Evolutionary conservation across 2,797 vertebrate genomes (phyloP).

Genomic region (Alcedo quadribrachys): DNA sequence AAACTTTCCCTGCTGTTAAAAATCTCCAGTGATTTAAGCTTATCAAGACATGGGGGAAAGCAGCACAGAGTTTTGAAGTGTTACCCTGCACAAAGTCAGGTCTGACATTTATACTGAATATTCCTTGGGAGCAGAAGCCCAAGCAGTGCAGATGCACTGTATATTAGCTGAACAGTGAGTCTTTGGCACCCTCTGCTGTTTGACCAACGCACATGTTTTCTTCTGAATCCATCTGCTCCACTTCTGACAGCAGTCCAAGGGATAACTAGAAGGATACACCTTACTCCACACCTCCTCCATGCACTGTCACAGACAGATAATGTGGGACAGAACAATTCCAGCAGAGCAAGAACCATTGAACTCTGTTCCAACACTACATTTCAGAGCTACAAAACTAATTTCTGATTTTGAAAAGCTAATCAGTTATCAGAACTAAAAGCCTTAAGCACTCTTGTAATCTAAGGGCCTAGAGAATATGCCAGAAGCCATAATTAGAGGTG

Average conservation of each 20-base stretch:
- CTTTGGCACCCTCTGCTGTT: slow-evolving; percentile 81
- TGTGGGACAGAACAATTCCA: neutral
- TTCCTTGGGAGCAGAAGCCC: neutral
- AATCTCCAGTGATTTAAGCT: neutral
- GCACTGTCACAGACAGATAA: neutral
- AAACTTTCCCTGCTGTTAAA: neutral
- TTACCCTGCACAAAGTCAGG: neutral
- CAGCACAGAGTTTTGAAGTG: neutral
- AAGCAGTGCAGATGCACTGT: neutral
- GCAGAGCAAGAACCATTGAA: neutral
- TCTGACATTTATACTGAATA: neutral
- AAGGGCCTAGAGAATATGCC: neutral
- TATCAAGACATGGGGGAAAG: neutral
- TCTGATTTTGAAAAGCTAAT: slow-evolving; percentile 3
- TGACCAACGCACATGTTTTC: neutral
- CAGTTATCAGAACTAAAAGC: neutral
- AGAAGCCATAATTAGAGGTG: neutral
- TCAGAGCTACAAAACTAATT: neutral
- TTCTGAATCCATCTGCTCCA: neutral
- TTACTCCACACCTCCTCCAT: neutral
- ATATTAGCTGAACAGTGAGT: slow-evolving; percentile 30
- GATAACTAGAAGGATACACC: neutral
- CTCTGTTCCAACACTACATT: neutral
- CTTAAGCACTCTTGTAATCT: neutral
- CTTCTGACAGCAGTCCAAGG: neutral